Evolutionary conservation across 2,797 vertebrate species (phyloP).

Genomic region (Coilia nasus): DNA sequence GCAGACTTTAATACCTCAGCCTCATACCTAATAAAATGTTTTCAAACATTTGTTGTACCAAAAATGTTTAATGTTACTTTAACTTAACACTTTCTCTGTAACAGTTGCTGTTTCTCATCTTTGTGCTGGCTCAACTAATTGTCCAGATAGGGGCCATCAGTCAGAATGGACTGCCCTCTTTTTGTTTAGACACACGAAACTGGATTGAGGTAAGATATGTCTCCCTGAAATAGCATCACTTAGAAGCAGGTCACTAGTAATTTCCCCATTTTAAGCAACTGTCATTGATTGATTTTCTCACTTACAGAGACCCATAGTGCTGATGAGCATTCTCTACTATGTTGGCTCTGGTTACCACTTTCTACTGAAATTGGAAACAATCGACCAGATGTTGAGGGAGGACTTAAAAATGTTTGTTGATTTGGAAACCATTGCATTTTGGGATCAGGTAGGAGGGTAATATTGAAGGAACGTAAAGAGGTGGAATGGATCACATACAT

Average conservation of each 20-base stretch:
- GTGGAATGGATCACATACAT: not conserved
- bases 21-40: not conserved
- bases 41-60: not conserved
- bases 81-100: not conserved
- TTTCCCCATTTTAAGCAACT: not conserved
- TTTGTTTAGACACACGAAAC: conserved; percentile 65
- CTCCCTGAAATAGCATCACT: not conserved
- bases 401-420: conserved; percentile 63
- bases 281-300: not conserved
- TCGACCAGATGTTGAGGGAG: conserved; percentile 66
- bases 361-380: conserved; percentile 55
- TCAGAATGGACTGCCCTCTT: conserved; percentile 67
- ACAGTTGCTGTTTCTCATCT: conserved; percentile 76
- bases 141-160: conserved; percentile 60
- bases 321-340: conserved; percentile 60
- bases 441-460: conserved; percentile 72
- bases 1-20: not conserved
- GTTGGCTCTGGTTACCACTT: conserved; percentile 60
- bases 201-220: conserved; percentile 76
- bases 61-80: not conserved
- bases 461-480: not conserved
- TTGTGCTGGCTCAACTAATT: conserved; percentile 70
- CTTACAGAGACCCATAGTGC: conserved; percentile 46
- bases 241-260: not conserved
- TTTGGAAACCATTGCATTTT: conserved; percentile 62